Percentiles rank a stretch among this genome's conserved stretches.
Conservation (phyloP, 2,797 vertebrate species). For the Potorous gilbertii region DNA sequence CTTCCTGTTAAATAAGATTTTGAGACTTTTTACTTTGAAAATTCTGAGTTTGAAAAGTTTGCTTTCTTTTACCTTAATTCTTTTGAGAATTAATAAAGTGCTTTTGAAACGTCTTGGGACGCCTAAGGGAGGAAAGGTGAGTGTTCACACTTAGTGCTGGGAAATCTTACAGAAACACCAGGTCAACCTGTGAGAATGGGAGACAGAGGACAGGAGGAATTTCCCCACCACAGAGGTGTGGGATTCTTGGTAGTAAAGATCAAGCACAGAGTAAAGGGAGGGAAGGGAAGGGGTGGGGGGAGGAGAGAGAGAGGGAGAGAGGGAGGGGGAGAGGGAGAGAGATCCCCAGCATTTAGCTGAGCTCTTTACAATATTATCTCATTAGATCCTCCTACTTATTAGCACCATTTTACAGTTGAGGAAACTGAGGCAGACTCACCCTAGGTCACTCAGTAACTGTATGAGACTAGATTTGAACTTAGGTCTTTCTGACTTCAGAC, state of each 20-base stretch:
- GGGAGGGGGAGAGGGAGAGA: no score
- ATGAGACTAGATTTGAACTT: background rate
- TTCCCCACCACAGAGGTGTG: background rate
- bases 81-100: background rate
- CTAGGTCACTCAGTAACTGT: background rate
- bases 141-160: background rate
- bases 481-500: background rate
- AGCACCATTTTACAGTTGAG: background rate
- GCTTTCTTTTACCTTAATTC: background rate
- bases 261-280: background rate
- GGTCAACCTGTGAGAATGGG: background rate
- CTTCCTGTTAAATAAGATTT: background rate
- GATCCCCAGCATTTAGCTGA: background rate
- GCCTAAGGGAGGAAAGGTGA: background rate
- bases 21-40: background rate
- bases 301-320: no score
- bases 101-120: background rate
- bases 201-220: background rate
- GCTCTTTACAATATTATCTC: background rate
- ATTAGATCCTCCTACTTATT: background rate
- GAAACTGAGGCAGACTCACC: background rate
- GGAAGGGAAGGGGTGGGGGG: no score
- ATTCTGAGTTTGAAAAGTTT: background rate
- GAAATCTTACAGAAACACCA: background rate
- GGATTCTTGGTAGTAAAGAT: background rate